Evolutionary conservation across 2,888 invertebrate genomes (phyloP).

Genomic region (Drosophila falleni): DNA sequence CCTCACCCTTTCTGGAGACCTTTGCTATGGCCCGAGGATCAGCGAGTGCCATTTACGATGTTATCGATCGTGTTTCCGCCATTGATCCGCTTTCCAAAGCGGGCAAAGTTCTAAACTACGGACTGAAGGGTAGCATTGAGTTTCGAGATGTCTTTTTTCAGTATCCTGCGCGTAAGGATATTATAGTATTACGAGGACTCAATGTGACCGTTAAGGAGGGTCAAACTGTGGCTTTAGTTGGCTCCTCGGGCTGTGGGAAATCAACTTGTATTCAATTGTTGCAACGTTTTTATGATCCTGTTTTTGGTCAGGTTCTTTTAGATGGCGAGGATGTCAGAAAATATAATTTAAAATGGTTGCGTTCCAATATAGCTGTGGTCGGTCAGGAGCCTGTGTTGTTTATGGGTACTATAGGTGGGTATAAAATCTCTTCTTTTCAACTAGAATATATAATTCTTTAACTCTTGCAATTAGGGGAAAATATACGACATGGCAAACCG

Average conservation of each 20-base stretch:
- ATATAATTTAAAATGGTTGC: constrained; percentile 90
- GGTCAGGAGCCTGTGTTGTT: constrained; percentile 95
- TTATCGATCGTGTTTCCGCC: constrained; percentile 90
- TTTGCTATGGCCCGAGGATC: constrained; percentile 90
- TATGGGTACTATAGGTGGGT: constrained; percentile 88
- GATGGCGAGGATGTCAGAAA: constrained; percentile 88
- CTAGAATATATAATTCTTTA: too few species aligned
- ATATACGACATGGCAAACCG: constrained; percentile 90
- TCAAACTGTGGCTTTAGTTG: constrained; percentile 90
- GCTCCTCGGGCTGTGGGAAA: constrained; percentile 92
- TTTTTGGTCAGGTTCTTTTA: constrained; percentile 86
- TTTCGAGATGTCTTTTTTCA: constrained; percentile 89
- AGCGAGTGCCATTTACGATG: constrained; percentile 90
- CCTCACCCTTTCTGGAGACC: constrained; percentile 90
- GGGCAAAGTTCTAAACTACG: constrained; percentile 87
- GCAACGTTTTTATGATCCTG: constrained; percentile 89
- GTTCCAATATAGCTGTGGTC: constrained; percentile 92
- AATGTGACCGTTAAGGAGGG: constrained; percentile 88
- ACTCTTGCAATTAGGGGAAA: constrained; percentile 83
- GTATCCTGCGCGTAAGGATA: constrained; percentile 91
- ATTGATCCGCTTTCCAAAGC: constrained; percentile 90
- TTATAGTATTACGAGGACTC: constrained; percentile 89
- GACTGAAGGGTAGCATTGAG: constrained; percentile 88
- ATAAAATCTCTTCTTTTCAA: not conserved
- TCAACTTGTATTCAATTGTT: constrained; percentile 92